phyloP scores from a whole-genome alignment of 2,888 invertebrate species.

The Drosophila rellima region DNA sequence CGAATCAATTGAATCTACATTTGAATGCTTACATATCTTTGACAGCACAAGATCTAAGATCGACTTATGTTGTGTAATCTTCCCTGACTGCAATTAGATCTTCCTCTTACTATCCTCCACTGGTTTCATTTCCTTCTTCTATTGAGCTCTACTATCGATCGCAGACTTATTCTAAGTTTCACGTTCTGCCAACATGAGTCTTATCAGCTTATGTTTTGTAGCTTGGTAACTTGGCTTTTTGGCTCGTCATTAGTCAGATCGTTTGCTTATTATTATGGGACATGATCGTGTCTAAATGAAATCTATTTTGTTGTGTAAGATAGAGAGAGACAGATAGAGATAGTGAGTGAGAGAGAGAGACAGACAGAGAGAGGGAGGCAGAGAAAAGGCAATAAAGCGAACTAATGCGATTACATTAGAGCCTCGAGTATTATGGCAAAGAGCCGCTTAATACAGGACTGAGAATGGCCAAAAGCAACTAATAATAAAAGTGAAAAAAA shows the following conservation, averaged over 20 bases:
- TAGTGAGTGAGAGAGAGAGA: neutral
- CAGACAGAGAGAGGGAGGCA: conserved; percentile 1
- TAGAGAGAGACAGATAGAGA: neutral
- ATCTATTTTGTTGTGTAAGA: conserved; percentile 64
- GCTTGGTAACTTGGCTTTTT: conserved; percentile 52
- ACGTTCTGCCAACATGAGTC: conserved; percentile 51
- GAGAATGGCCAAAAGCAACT: conserved; percentile 40
- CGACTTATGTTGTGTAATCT: conserved; percentile 23
- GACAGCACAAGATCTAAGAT: conserved; percentile 11
- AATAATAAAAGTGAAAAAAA: conserved; percentile 75
- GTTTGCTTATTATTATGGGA: conserved; percentile 69
- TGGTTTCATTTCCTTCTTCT: conserved; percentile 26
- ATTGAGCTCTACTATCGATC: conserved; percentile 22
- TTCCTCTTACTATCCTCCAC: neutral
- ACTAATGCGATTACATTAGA: conserved; percentile 82
- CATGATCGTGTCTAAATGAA: conserved; percentile 81
- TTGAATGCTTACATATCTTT: conserved; percentile 1
- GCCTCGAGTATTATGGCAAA: conserved; percentile 56
- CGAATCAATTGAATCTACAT: neutral
- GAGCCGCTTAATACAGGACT: conserved; percentile 51
- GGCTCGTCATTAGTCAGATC: conserved; percentile 72
- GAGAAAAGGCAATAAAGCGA: conserved; percentile 56
- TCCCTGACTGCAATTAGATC: conserved; percentile 7
- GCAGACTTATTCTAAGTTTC: conserved; percentile 14
- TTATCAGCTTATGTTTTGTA: conserved; percentile 75